Base-by-base conservation (phyloP, 2,113 vertebrate genomes). In the Catharus bicknelli region DNA sequence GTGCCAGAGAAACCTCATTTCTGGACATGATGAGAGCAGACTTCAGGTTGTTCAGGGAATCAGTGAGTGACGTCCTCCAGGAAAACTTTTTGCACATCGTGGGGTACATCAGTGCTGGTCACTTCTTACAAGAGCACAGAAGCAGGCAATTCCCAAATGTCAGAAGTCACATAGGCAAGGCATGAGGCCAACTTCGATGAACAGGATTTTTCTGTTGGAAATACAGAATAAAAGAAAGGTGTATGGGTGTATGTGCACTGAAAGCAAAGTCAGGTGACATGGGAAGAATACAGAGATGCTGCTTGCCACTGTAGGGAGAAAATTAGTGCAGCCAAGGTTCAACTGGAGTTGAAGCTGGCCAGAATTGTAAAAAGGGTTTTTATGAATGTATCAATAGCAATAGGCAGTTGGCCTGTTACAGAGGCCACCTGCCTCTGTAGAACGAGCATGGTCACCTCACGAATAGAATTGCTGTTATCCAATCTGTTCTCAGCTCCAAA, bases 121-220 rank as follows among this genome's bases (percentile, higher is more conserved):
- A 15, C 11, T 45, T 38, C 47, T 72, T 27, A 27, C 27, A 63
- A 27, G 22, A 22, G 7, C 40, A 63, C 11, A 63, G 27, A 32
- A 22, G 18, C 22, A 38, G n/a, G 27, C 9, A 73, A 47, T 54
- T n/a, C 68, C 40, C 16, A 45, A 45, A 38, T 21, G 11, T 38
- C 40, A 38, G 48, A 63, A 62, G 40, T 36, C 48, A 72, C 0
- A 1, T 5, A 73, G 22, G 22, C 0, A 0, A 55, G 27, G 9
- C 40, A 63, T 22, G 62, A 32, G 18, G 11, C 17, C n/a, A 22
- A 5, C 9, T 73, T 55, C 18, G 13, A 53, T 53, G 38, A 43
- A 34, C 5, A 61, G 16, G 16, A 62, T 45, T 30, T 26, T 53
- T 53, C 48, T 30, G 10, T 10, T 55, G 40, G 17, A 73, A 73